Evolutionary conservation across 2,888 invertebrate species (phyloP), one percentile per base, ranked within the genome.

Genomic region (Pseudococcus viburni): DNA sequence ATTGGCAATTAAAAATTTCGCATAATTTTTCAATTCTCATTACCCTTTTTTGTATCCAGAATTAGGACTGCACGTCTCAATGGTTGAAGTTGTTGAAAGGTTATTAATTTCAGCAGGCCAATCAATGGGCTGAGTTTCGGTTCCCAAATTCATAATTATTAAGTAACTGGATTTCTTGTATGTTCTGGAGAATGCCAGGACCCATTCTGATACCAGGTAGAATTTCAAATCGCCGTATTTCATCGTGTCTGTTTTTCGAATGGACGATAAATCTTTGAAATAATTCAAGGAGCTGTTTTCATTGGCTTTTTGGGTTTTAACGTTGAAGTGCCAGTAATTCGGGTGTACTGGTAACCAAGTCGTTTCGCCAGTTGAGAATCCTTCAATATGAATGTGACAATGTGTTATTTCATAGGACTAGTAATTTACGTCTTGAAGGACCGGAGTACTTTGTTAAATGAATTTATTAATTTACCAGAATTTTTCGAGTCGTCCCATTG

Each of bases 401-500:
- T 33, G 26, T 33, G 26, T 33, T 33, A n/a, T n/a, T n/a, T n/a
- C n/a, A n/a, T n/a, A n/a, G n/a, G n/a, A n/a, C n/a, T n/a, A n/a
- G n/a, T n/a, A n/a, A n/a, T n/a, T n/a, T n/a, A n/a, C n/a, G n/a
- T n/a, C n/a, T n/a, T n/a, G n/a, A n/a, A n/a, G n/a, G n/a, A n/a
- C n/a, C n/a, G n/a, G n/a, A n/a, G 46, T 46, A 6, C 46, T 46
- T 8, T 1, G 46, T 46, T 46, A 1, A 2, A 1, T 46, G 46
- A 46, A 12, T 46, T 46, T 46, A 12, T 46, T 6, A 12, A 46
- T 3, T 46, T 55, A 86, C 94, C 95, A 46, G 94, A 94, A 89
- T 92, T 94, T 48, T 89, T 91, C 80, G 93, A 91, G 88, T 92
- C 91, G 90, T 94, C 92, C 95, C 95, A 95, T 89, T 95, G 95